phyloP scores from a whole-genome alignment of 2,797 vertebrate genomes.

The Danionella dracula region DNA sequence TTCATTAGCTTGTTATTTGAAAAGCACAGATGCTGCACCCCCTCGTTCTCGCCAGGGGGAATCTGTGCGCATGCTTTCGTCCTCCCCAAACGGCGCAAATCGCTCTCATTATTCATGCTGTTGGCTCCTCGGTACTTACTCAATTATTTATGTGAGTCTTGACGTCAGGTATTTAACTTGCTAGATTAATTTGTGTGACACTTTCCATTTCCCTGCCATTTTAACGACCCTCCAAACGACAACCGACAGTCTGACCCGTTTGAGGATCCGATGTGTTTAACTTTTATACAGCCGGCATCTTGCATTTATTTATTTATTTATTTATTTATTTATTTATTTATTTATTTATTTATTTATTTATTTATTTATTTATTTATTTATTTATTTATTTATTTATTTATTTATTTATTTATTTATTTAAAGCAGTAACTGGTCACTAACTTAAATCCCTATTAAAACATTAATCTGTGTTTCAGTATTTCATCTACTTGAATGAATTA shows the following conservation, averaged over 20 bases:
- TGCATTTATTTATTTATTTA: background rate
- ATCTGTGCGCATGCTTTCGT: conserved; percentile 48
- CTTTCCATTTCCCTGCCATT: conserved; percentile 72
- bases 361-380: too few relatives aligned
- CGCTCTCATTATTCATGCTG: conserved; percentile 56
- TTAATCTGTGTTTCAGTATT: too few relatives aligned
- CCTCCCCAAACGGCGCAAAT: conserved; percentile 48
- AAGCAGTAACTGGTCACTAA: too few relatives aligned
- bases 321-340: too few relatives aligned
- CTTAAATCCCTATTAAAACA: too few relatives aligned
- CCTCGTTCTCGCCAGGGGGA: conserved; percentile 44
- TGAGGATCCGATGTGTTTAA: conserved; percentile 61
- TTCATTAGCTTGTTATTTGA: conserved; percentile 7
- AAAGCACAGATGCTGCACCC: conserved; percentile 29
- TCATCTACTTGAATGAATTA: too few relatives aligned
- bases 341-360: too few relatives aligned
- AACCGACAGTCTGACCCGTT: conserved; percentile 86
- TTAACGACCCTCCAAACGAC: conserved; percentile 83
- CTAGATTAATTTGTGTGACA: conserved; percentile 93
- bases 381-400: too few relatives aligned
- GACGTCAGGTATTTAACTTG: conserved; percentile 67
- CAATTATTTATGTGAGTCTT: conserved; percentile 79
- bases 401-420: too few relatives aligned
- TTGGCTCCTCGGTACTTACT: conserved; percentile 67
- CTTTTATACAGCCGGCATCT: conserved; percentile 43